These are phyloP conservation scores for Nothura maculosa DNA, from an alignment of 2,797 vertebrate species.

Conservation along the genomic window DNA sequence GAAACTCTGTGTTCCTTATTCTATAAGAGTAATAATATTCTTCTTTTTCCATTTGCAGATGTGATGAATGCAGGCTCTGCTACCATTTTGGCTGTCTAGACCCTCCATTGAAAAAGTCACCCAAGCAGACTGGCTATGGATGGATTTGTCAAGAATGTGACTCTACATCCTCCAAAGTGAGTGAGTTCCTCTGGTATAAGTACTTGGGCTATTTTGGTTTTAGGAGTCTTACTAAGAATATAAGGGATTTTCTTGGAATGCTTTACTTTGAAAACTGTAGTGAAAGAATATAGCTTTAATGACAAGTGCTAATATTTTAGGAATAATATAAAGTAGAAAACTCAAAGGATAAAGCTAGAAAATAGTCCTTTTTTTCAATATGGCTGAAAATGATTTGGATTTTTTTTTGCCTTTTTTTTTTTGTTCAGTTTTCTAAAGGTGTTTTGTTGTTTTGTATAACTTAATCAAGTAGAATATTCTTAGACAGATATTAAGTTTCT, in stretches of 20 bases:
- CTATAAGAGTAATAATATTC: constrained; percentile 17
- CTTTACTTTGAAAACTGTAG: not conserved
- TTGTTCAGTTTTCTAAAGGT: too few relatives aligned
- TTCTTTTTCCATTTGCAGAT: constrained; percentile 83
- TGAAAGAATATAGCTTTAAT: not conserved
- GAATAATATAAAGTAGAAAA: not conserved
- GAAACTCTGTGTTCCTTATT: not conserved
- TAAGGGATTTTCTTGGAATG: not conserved
- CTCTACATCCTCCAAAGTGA: constrained; percentile 96
- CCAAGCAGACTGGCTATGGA: constrained; percentile 97
- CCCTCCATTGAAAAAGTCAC: constrained; percentile 98
- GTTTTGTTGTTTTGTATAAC: not conserved
- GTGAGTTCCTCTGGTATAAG: constrained; percentile 52
- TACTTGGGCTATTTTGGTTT: not conserved
- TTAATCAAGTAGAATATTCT: not conserved
- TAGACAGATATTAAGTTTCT: not conserved
- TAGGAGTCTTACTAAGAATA: not conserved
- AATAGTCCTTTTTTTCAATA: not conserved
- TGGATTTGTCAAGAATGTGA: constrained; percentile 99
- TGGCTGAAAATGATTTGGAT: too few relatives aligned
- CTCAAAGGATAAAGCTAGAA: not conserved
- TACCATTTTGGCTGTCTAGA: constrained; percentile 99
- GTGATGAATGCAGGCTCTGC: constrained; percentile 96
- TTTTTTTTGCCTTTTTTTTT: too few relatives aligned
- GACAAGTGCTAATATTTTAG: not conserved